Evolutionary conservation across 1,140 invertebrate species (phyloP).

Genomic region (Hylaeus volcanicus): DNA sequence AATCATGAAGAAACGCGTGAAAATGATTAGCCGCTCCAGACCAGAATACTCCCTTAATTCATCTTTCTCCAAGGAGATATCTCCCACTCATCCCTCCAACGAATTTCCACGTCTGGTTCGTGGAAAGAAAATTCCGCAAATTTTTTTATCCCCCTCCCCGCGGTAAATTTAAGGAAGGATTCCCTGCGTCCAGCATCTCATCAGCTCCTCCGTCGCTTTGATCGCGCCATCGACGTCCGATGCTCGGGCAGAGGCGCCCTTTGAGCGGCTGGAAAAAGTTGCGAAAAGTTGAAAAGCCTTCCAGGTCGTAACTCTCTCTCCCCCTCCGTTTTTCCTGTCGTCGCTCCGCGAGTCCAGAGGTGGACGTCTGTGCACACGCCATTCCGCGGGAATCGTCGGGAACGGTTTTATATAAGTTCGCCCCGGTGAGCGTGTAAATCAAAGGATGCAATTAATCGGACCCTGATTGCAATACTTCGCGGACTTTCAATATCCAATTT

Average conservation of each 20-base stretch:
- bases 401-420: constrained; percentile 60
- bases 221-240: neutral
- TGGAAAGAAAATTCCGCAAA: neutral
- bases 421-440: constrained; percentile 52
- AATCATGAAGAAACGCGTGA: too few relatives aligned
- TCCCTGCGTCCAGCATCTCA: neutral
- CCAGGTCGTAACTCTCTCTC: too few relatives aligned
- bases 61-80: too few relatives aligned
- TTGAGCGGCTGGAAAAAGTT: constrained; percentile 43
- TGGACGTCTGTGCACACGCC: neutral
- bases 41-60: too few relatives aligned
- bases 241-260: constrained; percentile 7
- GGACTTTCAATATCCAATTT: constrained; percentile 65
- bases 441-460: constrained; percentile 65
- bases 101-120: neutral
- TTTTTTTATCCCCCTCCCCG: neutral
- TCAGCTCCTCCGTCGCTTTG: neutral
- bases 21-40: too few relatives aligned
- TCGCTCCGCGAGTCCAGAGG: too few relatives aligned
- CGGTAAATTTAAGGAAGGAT: neutral
- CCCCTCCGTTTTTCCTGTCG: neutral
- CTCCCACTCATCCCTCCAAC: too few relatives aligned
- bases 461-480: constrained; percentile 63
- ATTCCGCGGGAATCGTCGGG: constrained; percentile 35
- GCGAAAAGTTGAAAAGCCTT: constrained; percentile 49